These are phyloP conservation scores for Helarctos malayanus DNA, from an alignment of 2,797 vertebrate genomes.

Conservation along the genomic window DNA sequence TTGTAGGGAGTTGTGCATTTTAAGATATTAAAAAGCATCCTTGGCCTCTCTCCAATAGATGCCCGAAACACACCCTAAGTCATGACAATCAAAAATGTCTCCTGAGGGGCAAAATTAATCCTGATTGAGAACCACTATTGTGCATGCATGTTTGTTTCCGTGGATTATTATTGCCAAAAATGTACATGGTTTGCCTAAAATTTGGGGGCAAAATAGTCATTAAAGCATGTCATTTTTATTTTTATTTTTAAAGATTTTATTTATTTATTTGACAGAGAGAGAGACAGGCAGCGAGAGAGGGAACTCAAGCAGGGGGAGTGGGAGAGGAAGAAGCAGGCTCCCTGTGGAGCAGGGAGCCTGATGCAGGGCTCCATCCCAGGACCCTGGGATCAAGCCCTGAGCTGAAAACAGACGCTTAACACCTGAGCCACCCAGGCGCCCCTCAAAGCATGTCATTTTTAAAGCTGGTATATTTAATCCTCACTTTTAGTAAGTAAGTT, in stretches of 20 bases:
- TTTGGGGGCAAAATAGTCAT: background rate
- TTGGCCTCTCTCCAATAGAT: background rate
- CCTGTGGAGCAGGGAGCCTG: too few species aligned
- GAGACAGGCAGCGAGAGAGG: too few species aligned
- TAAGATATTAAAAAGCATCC: background rate
- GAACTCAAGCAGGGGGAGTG: too few species aligned
- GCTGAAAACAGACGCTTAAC: too few species aligned
- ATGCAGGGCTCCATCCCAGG: too few species aligned
- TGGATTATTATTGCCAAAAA: background rate
- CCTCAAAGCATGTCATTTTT: too few species aligned
- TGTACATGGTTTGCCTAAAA: background rate
- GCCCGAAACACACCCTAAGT: background rate
- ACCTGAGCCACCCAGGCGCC: too few species aligned
- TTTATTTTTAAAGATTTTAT: too few species aligned
- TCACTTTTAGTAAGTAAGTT: background rate
- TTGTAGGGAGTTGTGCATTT: background rate
- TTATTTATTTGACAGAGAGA: background rate
- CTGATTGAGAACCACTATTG: background rate
- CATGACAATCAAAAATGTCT: background rate
- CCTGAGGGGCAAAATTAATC: background rate
- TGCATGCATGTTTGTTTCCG: background rate
- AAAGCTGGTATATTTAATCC: too few species aligned
- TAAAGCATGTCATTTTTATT: background rate
- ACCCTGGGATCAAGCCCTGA: too few species aligned
- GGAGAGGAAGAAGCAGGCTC: too few species aligned